Percentiles rank a stretch among this genome's conserved stretches.
Conservation (phyloP, 2,888 invertebrate species). For the Andrena camellia region DNA sequence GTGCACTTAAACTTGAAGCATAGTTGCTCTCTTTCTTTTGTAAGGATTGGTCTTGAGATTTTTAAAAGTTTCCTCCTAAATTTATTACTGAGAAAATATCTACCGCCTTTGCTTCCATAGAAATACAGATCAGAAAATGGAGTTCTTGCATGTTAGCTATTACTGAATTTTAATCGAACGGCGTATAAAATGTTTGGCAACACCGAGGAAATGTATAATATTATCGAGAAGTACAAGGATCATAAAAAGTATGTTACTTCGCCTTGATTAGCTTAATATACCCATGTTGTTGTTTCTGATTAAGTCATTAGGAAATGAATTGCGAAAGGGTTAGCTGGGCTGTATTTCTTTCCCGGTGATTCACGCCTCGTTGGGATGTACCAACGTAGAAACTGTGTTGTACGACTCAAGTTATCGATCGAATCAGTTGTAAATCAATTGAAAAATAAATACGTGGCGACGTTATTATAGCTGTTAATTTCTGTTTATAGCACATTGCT, state of each 20-base stretch:
- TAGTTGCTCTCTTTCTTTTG: no score
- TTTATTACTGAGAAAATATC: no score
- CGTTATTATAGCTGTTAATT: slow-evolving; percentile 53
- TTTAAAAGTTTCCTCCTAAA: no score
- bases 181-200: not conserved
- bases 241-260: slow-evolving; percentile 8
- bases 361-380: not conserved
- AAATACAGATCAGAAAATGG: not conserved
- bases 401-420: slow-evolving; percentile 37
- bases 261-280: slow-evolving; percentile 27
- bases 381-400: not conserved
- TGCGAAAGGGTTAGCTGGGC: slow-evolving; percentile 24
- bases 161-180: slow-evolving; percentile 19
- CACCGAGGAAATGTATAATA: slow-evolving; percentile 8
- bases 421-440: slow-evolving; percentile 24
- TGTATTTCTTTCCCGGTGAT: slow-evolving; percentile 29
- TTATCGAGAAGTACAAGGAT: not conserved
- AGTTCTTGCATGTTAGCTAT: not conserved
- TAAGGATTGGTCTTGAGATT: no score
- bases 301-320: slow-evolving; percentile 48
- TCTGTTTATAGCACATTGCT: slow-evolving; percentile 47
- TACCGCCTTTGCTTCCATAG: no score
- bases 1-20: not conserved
- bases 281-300: slow-evolving; percentile 34
- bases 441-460: slow-evolving; percentile 29